Evolutionary conservation across 1,140 invertebrate species (phyloP), one percentile per base, ranked within the genome.

Genomic region (Aphis gossypii): DNA sequence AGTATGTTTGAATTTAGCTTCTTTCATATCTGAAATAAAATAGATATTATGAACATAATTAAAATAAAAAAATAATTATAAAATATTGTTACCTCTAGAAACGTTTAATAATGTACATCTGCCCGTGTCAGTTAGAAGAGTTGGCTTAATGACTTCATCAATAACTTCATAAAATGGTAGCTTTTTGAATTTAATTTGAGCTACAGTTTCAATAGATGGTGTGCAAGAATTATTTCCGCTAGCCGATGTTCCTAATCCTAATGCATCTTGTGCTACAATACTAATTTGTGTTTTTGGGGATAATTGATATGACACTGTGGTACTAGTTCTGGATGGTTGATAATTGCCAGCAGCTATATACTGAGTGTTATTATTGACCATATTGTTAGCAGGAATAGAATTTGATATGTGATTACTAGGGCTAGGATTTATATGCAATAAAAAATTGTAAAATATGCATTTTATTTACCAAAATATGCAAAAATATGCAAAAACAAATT

Each of bases 121-220:
- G 5, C 91, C 87, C 9, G 41, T 18, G 14, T 88, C 68, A 54
- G 14, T 8, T 94, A 99, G 96, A 94, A 97, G 98, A 18, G 98
- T 98, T 2, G 98, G 98, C 96, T 98, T 98, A 93, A 99, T 95
- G 20, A 99, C 95, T 95, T 99, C 98, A 46, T 96, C 97, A 82
- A 98, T 95, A 94, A 98, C 96, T 95, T 99, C 98, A 95, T 98
- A 99, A 95, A 99, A 99, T 25, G 99, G 98, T 83, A 99, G 96
- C 95, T 96, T 97, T 95, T 98, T 98, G 93, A 99, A 97, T 94
- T 97, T 97, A 1, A 99, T 98, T 1, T 98, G 98, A 95, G 98
- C 98, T 38, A 99, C 23, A 84, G n/a, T 5, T 54, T 48, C 44
- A 35, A 35, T 2, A 35, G 76, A 38, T 35, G 91, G 76, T 4